Evolutionary conservation across 2,888 invertebrate genomes (phyloP), one percentile per base, ranked within the genome.

Genomic region (Byasa hedistus): DNA sequence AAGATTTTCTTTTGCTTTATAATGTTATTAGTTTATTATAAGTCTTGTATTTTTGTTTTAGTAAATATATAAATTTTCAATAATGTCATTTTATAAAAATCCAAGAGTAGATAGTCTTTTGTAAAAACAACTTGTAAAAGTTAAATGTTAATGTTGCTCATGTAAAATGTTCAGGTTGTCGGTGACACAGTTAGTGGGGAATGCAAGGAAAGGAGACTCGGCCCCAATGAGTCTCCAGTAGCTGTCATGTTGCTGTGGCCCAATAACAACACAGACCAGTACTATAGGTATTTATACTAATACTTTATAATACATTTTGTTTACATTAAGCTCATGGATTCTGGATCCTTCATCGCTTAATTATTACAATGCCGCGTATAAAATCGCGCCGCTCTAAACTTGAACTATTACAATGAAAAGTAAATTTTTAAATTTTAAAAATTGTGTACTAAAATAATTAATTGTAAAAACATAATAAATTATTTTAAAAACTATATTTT

Each of bases 141-240:
- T 21, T 52, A 8, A 21, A 17, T 10, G 21, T 22, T 21, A n/a
- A 52, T 22, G n/a, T 1, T 1, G 8, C 52, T 52, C 5, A 52
- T 52, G 5, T 5, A 3, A 48, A 5, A 19, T 65, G 24, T 44
- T 48, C 39, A 89, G 92, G 97, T 97, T 75, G 96, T 97, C 77
- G 96, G 96, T 68, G 96, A 96, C 84, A 95, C 96, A 72, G 94
- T 95, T 74, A 97, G 97, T 66, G 97, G 97, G 52, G 97, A 98
- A 83, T 98, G 98, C 87, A 98, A 98, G 82, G 98, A 98, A 89
- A 92, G 98, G 70, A 93, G 98, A 70, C 94, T 98, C 67, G 96
- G 96, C 19, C 93, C 96, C 52, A 93, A 94, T 73, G 96, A 96
- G 83, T 95, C 95, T 79, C 96, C 96, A 5, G 96, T 96, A 51